Percentiles rank a stretch among this genome's conserved stretches.
phyloP scores from a whole-genome alignment of 2,113 vertebrate genomes.

The Python bivittatus region DNA sequence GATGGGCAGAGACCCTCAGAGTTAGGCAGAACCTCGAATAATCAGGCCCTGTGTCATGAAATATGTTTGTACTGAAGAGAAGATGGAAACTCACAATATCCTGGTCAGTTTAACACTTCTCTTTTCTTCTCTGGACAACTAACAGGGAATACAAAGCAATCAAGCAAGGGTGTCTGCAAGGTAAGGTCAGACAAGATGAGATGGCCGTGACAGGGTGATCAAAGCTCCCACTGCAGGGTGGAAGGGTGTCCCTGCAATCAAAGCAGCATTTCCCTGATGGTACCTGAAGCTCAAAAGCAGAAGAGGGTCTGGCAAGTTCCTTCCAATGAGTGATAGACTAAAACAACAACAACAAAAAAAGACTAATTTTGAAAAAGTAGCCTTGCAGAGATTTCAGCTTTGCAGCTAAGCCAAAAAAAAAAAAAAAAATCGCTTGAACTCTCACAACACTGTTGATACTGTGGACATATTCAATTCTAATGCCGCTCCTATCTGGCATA shows the following conservation, averaged over 20 bases:
- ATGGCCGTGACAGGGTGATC: not conserved
- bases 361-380: not conserved
- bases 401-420: too few species aligned
- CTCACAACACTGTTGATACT: not conserved
- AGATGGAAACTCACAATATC: not conserved
- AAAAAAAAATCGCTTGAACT: not conserved
- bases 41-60: not conserved
- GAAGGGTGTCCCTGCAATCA: not conserved
- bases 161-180: not conserved
- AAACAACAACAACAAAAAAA: not conserved
- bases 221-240: not conserved
- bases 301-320: too few species aligned
- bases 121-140: not conserved
- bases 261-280: not conserved
- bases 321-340: not conserved
- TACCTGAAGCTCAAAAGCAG: not conserved
- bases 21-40: not conserved
- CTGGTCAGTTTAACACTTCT: not conserved
- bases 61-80: not conserved
- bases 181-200: not conserved
- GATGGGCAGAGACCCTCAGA: not conserved
- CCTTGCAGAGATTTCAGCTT: not conserved
- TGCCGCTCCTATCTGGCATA: not conserved
- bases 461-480: not conserved
- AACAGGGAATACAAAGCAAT: not conserved